Base-by-base conservation (phyloP, 64 coral and sea anemone genomes). In the Stichodactyla helianthus region DNA sequence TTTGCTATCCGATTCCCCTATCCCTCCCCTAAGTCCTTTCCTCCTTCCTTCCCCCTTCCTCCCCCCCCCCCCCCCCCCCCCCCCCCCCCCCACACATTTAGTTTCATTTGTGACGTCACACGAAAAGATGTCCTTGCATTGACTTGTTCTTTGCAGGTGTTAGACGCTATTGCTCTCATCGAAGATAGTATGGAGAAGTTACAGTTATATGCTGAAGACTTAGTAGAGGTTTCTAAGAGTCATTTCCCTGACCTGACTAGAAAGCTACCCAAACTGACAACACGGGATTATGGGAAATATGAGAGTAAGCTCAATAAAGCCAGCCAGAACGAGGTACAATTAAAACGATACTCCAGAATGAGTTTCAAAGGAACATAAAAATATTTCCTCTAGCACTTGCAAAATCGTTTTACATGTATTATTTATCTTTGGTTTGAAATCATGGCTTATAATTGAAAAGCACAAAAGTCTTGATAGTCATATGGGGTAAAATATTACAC, bases 121-220 rank as follows among this genome's bases (percentile, higher is more conserved):
- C 2, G 7, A 71, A 11, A 8, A 16, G 20, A 81, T 19, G 6
- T 15, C 14, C 53, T 10, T 19, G 18, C 52, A 52, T 1, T 52
- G 27, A 53, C 12, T 28, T 18, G 11, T 52, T 31, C 23, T 61
- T 35, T 65, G 25, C 57, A 96, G 94, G 91, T 96, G 17, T 16
- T 93, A 7, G 94, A 96, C 87, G 94, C 91, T 15, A 86, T 93
- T 18, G 77, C 87, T 18, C 81, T 93, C 61, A 77, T 96, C 26
- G 94, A 96, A 83, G 94, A 96, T 51, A 96, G 94, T 63, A 89
- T 92, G 63, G 94, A 96, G 35, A 96, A 96, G 13, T 84, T 96
- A 52, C 94, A 93, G 62, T 82, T 88, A 50, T 96, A 96, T 59
- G 88, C 83, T 11, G 88, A 96, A 6, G 94, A 96, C 57, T 53